Conservation (phyloP, 2,113 vertebrate species). For the Eurypyga helias region DNA sequence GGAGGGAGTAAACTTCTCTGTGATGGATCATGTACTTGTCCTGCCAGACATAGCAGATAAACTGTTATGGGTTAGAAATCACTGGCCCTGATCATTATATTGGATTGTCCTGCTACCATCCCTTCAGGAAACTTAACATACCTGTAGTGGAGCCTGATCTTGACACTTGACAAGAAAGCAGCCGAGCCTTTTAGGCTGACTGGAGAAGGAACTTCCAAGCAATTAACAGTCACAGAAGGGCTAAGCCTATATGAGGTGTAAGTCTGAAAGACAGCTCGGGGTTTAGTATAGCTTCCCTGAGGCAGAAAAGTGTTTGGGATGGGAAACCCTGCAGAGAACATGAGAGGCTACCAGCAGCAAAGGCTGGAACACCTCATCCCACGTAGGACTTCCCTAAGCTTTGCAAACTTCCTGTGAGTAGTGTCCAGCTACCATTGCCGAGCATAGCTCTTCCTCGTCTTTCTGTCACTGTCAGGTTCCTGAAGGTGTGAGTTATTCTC, state of each 20-base stretch:
- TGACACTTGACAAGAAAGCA: neutral
- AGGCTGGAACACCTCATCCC: neutral
- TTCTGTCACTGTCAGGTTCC: neutral
- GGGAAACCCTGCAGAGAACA: neutral
- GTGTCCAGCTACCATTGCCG: neutral
- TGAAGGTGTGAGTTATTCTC: neutral
- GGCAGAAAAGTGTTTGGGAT: neutral
- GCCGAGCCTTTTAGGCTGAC: neutral
- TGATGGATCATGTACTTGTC: neutral
- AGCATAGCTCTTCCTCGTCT: neutral
- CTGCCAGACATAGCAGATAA: neutral
- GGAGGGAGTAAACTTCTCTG: neutral
- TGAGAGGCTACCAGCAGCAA: neutral
- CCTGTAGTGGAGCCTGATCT: neutral
- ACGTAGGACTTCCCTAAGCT: neutral
- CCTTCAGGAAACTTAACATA: neutral
- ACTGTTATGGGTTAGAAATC: neutral
- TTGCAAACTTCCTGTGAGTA: neutral
- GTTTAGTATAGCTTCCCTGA: neutral
- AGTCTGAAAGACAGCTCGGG: neutral
- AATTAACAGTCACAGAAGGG: neutral
- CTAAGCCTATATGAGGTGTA: neutral
- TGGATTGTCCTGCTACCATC: neutral
- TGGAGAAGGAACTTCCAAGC: neutral
- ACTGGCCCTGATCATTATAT: neutral